Base-by-base conservation (phyloP, 2,113 vertebrate species). In the Corythaeola cristata region DNA sequence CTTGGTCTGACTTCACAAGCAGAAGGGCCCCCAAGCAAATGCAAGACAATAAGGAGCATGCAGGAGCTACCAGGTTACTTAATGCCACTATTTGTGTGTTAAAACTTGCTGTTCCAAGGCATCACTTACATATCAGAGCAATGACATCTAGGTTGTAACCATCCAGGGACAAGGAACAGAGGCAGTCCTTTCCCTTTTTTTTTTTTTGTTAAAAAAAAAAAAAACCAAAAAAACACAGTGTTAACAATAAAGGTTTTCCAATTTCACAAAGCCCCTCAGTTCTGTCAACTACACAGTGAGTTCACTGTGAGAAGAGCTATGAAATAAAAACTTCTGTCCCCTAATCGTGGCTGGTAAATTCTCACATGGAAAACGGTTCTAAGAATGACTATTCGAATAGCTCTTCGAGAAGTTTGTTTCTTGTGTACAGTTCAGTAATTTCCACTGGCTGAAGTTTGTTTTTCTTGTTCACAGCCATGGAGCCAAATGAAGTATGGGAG, bases 401-500 rank as follows among this genome's bases (percentile, higher is more conserved):
- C 39, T 59, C 45, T 76, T 77, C 3, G 3, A 89, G 66, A 87
- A 87, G 37, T 79, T 28, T 68, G 52, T 56, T 95, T 73, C 55
- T 91, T 76, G 53, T 6, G 3, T 72, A 67, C 41, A 90, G 66
- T 87, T 95, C 75, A 90, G 68, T 88, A 59, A 91, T 90, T 93
- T 93, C 81, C 74, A 89, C 50, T 76, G 71, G 78, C 74, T 89
- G n/a, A 92, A 93, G 80, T 91, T 68, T 84, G 47, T 66, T 94
- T 93, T 84, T 84, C 84, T 92, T 93, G 84, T 95, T 96, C 96
- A 96, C 78, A 91, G 89, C 59, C 87, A 85, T 12, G 55, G 63
- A 96, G 66, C 91, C 92, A 95, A 90, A 89, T 1, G 55, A 96
- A 84, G 89, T 96, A 93, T 77, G 87, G 84, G 87, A 95, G 94